Percentiles rank a stretch among this genome's conserved stretches.
Evolutionary conservation across 1,140 invertebrate genomes (phyloP).

Genomic region (Drosophila punjabiensis): DNA sequence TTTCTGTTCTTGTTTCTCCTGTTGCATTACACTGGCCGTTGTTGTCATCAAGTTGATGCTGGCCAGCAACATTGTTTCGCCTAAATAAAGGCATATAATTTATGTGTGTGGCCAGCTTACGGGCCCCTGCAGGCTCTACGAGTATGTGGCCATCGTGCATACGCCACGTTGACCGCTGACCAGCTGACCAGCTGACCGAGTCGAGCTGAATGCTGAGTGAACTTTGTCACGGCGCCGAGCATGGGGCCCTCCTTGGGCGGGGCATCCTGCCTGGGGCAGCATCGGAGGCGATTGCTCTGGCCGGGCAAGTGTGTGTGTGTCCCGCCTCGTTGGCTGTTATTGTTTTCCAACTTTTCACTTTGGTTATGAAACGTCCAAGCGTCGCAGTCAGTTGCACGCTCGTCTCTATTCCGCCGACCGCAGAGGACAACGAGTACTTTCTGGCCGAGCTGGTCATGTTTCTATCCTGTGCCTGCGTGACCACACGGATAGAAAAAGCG

Average conservation of each 20-base stretch:
- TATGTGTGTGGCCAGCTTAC: slow-evolving; percentile 37
- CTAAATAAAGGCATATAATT: slow-evolving; percentile 57
- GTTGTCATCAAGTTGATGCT: slow-evolving; percentile 46
- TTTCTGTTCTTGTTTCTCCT: not conserved
- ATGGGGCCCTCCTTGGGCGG: not conserved
- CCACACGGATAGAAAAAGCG: slow-evolving; percentile 1
- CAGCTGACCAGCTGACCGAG: not conserved
- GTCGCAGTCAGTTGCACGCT: slow-evolving; percentile 52
- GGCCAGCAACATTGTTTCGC: slow-evolving; percentile 50
- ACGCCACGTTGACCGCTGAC: slow-evolving; percentile 37
- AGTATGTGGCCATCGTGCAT: slow-evolving; percentile 29
- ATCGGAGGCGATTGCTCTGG: slow-evolving; percentile 27
- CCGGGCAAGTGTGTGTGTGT: slow-evolving; percentile 20
- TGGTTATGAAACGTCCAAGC: slow-evolving; percentile 58
- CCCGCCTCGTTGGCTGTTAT: slow-evolving; percentile 36
- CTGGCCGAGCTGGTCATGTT: slow-evolving; percentile 35
- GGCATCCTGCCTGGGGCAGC: slow-evolving; percentile 19
- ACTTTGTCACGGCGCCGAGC: slow-evolving; percentile 28
- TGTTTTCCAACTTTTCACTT: slow-evolving; percentile 59
- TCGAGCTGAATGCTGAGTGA: slow-evolving; percentile 32
- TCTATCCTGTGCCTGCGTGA: not conserved
- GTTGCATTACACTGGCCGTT: slow-evolving; percentile 17
- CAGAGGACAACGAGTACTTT: slow-evolving; percentile 41
- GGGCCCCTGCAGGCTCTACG: not conserved
- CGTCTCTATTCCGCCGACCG: slow-evolving; percentile 28